Evolutionary conservation across 2,888 invertebrate species (phyloP), one percentile per base, ranked within the genome.

Genomic region (Cosmia pyralina): DNA sequence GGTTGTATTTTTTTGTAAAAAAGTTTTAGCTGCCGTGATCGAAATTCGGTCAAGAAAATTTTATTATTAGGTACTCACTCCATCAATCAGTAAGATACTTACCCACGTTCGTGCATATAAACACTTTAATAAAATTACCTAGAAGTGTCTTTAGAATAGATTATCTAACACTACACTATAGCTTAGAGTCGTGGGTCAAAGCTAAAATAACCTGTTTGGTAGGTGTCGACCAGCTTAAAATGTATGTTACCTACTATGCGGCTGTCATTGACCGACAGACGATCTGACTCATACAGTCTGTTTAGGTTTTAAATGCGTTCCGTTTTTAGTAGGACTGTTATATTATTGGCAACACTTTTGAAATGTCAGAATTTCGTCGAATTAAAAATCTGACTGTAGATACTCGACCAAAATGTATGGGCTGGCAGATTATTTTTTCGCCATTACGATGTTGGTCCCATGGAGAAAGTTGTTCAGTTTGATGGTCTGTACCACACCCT

Each of bases 161-260:
- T 80, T 77, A 82, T 82, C 55, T 82, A 69, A 82, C 41, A 63
- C 0, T 60, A 76, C 76, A 70, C 57, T 77, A 60, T 50, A 38
- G 22, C 4, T 69, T 19, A 50, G 11, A 1, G 10, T 5, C 41
- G 82, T 62, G 38, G 82, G 72, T 77, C 72, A 77, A 55, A 67
- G 66, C 82, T 69, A 66, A 34, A 3, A 2, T 13, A 82, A 80
- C 78, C 78, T 17, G 80, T 80, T 82, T 66, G 44, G 48, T 48
- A 17, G 4, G 50, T 50, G 34, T 13, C 3, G 34, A 48, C 7
- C 46, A n/a, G 44, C 17, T 70, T 8, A 15, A 77, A 67, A 82
- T 41, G 50, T 63, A 46, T 50, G 41, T 81, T 50, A 28, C n/a
- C n/a, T n/a, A n/a, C 17, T 67, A 28, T 15, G 58, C 2, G 17